A percentile compares a stretch with the other conserved stretches of the same genome.
Evolutionary conservation across 2,113 vertebrate species (phyloP).

Genomic region (Phainopepla nitens): DNA sequence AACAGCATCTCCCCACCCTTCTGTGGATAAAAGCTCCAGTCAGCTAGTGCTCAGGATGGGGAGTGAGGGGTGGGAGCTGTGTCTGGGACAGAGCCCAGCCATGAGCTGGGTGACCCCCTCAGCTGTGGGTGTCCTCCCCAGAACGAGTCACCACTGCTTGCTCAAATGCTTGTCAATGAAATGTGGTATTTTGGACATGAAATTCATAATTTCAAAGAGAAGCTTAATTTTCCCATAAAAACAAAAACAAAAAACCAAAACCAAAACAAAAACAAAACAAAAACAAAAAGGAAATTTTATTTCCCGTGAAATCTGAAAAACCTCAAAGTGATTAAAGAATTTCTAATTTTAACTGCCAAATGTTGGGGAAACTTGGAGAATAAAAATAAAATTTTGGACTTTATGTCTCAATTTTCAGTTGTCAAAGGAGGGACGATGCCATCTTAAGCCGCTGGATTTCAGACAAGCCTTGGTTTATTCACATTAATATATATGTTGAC

Average conservation of each 20-base stretch:
- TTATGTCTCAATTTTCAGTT: neutral
- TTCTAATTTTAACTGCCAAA: neutral
- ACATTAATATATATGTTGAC: neutral
- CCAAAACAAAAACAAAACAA: too few relatives aligned
- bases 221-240: neutral
- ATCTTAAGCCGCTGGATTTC: neutral
- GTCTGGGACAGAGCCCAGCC: neutral
- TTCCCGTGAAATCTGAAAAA: neutral
- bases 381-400: neutral
- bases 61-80: neutral
- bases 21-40: accelerated
- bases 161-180: neutral
- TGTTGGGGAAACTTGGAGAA: neutral
- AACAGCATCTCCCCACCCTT: neutral
- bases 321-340: neutral
- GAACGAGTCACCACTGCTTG: neutral
- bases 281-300: neutral
- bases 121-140: neutral
- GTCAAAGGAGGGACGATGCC: neutral
- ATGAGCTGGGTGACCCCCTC: neutral
- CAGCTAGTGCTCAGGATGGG: accelerated
- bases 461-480: neutral
- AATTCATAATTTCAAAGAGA: neutral
- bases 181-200: neutral
- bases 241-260: neutral